Evolutionary conservation across 2,888 invertebrate genomes (phyloP), one percentile per base, ranked within the genome.

Genomic region (Ichneumoninae sp.): DNA sequence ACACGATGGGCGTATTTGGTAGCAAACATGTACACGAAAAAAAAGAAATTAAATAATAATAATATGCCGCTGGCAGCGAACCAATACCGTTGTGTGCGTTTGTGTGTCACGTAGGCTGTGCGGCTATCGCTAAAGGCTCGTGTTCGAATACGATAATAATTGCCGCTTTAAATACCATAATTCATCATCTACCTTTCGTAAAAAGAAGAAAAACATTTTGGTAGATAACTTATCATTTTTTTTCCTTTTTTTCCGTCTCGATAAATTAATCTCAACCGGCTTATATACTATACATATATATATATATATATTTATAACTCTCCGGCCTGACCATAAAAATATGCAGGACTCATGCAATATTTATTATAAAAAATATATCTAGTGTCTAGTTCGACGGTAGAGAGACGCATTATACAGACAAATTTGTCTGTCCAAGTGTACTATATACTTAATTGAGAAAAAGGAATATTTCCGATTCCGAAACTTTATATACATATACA

Each of bases 81-180:
- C 57, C 57, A 22, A 57, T 57, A 57, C n/a, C 7, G n/a, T 30
- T 63, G 22, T 63, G 63, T 63, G n/a, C 30, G 30, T 63, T 13
- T 63, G 63, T 63, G 63, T 33, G 63, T 63, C 63, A 16, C 63
- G 13, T 66, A 44, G 65, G 65, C 68, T 50, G 78, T 22, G 70
- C 69, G 74, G 44, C 44, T 78, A 79, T 83, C 77, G 73, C 78
- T 44, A 77, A 80, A 83, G 83, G 83, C 83, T 83, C 80, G 83
- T 81, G 80, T 83, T 80, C 70, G 65, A 77, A 71, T 73, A 80
- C 80, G 80, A 73, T 74, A 50, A 50, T 63, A 60, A 65, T 13
- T n/a, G 63, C 65, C 74, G 65, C 63, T 65, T 74, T 52, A 22
- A 75, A 75, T 65, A 33, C 33, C 63, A 79, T 70, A 44, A 63